These are phyloP conservation scores for Matsumyia berberina DNA, from an alignment of 2,888 invertebrate genomes.

Conservation along the genomic window DNA sequence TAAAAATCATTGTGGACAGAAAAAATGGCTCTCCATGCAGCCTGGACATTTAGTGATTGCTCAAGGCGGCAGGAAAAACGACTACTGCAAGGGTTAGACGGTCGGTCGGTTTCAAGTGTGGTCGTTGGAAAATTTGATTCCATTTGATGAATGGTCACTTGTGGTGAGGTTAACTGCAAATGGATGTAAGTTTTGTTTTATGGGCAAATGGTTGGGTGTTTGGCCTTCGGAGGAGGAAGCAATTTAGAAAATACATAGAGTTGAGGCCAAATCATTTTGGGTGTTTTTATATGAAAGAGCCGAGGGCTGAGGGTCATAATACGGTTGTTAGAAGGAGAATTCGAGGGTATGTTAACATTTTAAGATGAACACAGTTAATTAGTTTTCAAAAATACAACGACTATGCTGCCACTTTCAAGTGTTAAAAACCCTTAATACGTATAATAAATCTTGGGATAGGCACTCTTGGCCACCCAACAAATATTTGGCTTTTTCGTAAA, in stretches of 20 bases:
- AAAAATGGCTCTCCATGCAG: conserved; percentile 56
- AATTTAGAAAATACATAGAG: conserved; percentile 1
- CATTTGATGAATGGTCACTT: conserved; percentile 62
- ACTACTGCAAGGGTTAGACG: background rate
- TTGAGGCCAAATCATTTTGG: conserved; percentile 23
- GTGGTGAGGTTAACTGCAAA: conserved; percentile 59
- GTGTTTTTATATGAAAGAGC: conserved; percentile 23
- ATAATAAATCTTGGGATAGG: too few relatives aligned
- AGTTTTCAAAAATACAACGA: too few relatives aligned
- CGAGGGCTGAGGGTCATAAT: background rate
- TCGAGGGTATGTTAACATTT: too few relatives aligned
- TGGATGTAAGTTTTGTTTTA: conserved; percentile 39
- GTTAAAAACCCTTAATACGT: too few relatives aligned
- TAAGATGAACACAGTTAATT: too few relatives aligned
- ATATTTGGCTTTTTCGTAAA: too few relatives aligned
- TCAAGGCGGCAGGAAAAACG: conserved; percentile 1
- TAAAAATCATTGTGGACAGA: conserved; percentile 66
- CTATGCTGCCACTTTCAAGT: too few relatives aligned
- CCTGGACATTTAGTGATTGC: conserved; percentile 26
- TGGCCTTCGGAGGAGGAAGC: background rate
- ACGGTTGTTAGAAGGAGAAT: too few relatives aligned
- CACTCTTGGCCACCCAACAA: too few relatives aligned
- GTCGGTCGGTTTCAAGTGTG: background rate
- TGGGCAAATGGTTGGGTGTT: background rate
- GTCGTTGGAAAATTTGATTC: conserved; percentile 52